phyloP scores from a whole-genome alignment of 2,797 vertebrate species.

The Amphiprion clarkii region DNA sequence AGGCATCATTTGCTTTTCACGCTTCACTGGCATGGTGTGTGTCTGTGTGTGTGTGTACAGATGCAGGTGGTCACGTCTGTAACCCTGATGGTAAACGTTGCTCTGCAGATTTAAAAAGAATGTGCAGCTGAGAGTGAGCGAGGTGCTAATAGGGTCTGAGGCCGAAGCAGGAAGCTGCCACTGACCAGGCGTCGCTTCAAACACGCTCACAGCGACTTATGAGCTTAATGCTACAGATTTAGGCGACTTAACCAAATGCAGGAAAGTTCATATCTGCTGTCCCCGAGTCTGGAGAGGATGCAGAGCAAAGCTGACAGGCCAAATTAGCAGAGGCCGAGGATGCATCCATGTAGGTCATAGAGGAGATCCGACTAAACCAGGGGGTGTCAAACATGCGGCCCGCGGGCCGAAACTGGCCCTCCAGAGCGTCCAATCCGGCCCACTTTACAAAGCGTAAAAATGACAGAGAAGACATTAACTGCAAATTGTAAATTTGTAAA shows the following conservation, averaged over 20 bases:
- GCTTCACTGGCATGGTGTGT: constrained; percentile 24
- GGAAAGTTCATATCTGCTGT: constrained; percentile 35
- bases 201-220: constrained; percentile 29
- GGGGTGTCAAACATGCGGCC: too few species aligned
- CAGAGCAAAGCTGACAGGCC: constrained; percentile 11
- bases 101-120: constrained; percentile 19
- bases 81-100: constrained; percentile 1
- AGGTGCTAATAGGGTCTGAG: constrained; percentile 4
- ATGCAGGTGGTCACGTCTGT: neutral
- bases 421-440: too few species aligned
- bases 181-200: constrained; percentile 54
- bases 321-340: neutral
- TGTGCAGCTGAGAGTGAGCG: neutral
- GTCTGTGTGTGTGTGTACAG: neutral
- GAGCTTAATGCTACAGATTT: constrained; percentile 54
- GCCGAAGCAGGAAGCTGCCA: constrained; percentile 50
- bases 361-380: neutral
- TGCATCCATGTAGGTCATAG: constrained; percentile 12
- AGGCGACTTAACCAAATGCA: constrained; percentile 44
- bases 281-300: constrained; percentile 23
- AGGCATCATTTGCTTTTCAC: constrained; percentile 57
- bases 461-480: too few species aligned
- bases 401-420: too few species aligned
- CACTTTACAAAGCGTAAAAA: too few species aligned
- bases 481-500: too few species aligned